Conservation (phyloP, 2,113 vertebrate genomes). For the Scalopus aquaticus region DNA sequence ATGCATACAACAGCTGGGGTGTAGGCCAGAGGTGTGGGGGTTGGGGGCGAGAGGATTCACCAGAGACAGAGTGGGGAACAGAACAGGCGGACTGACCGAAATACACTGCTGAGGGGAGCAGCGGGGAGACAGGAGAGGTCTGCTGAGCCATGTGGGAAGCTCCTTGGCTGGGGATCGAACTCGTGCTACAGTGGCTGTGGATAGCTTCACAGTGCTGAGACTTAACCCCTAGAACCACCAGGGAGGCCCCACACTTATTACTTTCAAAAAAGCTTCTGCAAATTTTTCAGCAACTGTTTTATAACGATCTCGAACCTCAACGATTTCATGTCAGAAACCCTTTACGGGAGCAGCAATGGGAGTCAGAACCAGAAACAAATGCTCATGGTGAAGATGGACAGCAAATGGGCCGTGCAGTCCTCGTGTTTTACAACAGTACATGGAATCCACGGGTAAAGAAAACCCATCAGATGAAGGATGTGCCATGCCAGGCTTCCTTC, state of each 20-base stretch:
- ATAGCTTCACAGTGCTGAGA: too few relatives aligned
- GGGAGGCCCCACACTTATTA: not conserved
- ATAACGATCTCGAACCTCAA: not conserved
- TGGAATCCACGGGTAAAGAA: not conserved
- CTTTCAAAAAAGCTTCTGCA: not conserved
- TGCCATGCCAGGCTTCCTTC: not conserved
- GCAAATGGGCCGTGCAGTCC: rapidly evolving
- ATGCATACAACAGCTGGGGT: too few relatives aligned
- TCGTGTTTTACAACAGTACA: not conserved
- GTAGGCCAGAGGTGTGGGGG: too few relatives aligned
- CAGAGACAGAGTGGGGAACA: too few relatives aligned
- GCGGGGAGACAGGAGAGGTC: too few relatives aligned
- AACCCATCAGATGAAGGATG: rapidly evolving
- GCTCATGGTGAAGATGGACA: not conserved
- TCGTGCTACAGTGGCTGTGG: too few relatives aligned
- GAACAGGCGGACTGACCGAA: too few relatives aligned
- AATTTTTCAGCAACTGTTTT: not conserved
- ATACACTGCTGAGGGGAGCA: too few relatives aligned
- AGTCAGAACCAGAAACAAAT: rapidly evolving
- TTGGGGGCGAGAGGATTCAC: too few relatives aligned
- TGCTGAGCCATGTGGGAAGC: too few relatives aligned
- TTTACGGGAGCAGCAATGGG: rapidly evolving
- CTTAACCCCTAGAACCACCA: too few relatives aligned
- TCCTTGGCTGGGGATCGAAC: too few relatives aligned
- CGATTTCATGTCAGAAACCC: not conserved